Evolutionary conservation across 1,140 invertebrate species (phyloP).

Genomic region (Cheumatopsyche charites): DNA sequence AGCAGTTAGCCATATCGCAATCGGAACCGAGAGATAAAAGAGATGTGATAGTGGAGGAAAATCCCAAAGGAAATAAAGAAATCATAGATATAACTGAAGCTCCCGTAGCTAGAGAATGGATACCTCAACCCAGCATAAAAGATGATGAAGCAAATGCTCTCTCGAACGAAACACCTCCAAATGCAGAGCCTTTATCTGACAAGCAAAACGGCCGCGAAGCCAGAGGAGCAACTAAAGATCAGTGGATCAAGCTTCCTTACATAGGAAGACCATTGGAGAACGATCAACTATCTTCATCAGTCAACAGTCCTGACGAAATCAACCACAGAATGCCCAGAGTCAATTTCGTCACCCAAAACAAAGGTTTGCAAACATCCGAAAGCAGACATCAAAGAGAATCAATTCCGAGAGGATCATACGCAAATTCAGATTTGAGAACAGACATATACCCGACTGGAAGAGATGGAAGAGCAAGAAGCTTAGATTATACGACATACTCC

Average conservation of each 20-base stretch:
- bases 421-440: conserved; percentile 53
- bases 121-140: conserved; percentile 53
- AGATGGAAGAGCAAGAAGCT: conserved; percentile 51
- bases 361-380: conserved; percentile 58
- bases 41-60: conserved; percentile 59
- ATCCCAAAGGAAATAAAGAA: conserved; percentile 52
- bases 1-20: conserved; percentile 35
- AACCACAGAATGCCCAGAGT: conserved; percentile 60
- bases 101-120: conserved; percentile 53
- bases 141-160: conserved; percentile 51
- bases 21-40: conserved; percentile 45
- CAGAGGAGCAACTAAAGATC: conserved; percentile 54
- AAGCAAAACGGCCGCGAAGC: conserved; percentile 58
- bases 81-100: conserved; percentile 48
- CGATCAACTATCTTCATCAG: conserved; percentile 54
- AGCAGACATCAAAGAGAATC: conserved; percentile 59
- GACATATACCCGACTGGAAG: conserved; percentile 58
- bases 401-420: conserved; percentile 47
- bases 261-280: conserved; percentile 52
- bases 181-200: conserved; percentile 57
- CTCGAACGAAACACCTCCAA: conserved; percentile 56
- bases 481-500: conserved; percentile 57
- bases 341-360: conserved; percentile 61
- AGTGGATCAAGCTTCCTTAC: conserved; percentile 60
- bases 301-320: conserved; percentile 57